These are phyloP conservation scores for Lordiphosa stackelbergi DNA, from an alignment of 1,140 invertebrate genomes.

Conservation along the genomic window DNA sequence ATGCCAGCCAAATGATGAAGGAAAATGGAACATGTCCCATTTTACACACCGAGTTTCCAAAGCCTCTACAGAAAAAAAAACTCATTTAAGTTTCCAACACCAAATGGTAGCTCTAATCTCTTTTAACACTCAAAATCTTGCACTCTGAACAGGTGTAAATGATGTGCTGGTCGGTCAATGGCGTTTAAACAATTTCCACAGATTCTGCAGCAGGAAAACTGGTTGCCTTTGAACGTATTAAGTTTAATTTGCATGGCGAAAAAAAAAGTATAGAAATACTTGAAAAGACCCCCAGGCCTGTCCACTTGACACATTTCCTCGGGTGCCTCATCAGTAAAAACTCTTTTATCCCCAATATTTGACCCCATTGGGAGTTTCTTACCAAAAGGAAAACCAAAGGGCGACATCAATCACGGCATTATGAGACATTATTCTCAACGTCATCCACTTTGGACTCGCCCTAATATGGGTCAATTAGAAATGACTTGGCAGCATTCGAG, in stretches of 20 bases:
- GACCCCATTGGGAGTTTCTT: slow-evolving; percentile 48
- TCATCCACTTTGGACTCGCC: slow-evolving; percentile 21
- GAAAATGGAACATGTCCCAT: slow-evolving; percentile 43
- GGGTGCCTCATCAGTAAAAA: slow-evolving; percentile 33
- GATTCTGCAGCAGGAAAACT: slow-evolving; percentile 34
- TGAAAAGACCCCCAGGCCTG: slow-evolving; percentile 30
- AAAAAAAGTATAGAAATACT: slow-evolving; percentile 10
- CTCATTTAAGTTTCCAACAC: not conserved
- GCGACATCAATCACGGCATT: slow-evolving; percentile 64
- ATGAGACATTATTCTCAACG: slow-evolving; percentile 51
- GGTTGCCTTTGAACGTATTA: slow-evolving; percentile 54
- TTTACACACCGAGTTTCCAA: slow-evolving; percentile 9
- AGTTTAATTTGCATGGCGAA: slow-evolving; percentile 59
- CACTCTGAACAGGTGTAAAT: slow-evolving; percentile 52
- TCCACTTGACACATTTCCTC: slow-evolving; percentile 63
- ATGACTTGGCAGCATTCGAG: slow-evolving; percentile 61
- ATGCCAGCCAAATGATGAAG: slow-evolving; percentile 10
- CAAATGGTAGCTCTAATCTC: slow-evolving; percentile 41
- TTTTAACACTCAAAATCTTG: slow-evolving; percentile 19
- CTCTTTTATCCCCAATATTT: slow-evolving; percentile 40
- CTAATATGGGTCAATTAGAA: slow-evolving; percentile 56
- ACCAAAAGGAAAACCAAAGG: slow-evolving; percentile 20
- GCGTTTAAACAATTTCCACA: slow-evolving; percentile 32
- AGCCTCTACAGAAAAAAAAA: too few species aligned
- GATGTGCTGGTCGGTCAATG: slow-evolving; percentile 33